Evolutionary conservation across 2,113 vertebrate genomes (phyloP).

Genomic region (Sander lucioperca): DNA sequence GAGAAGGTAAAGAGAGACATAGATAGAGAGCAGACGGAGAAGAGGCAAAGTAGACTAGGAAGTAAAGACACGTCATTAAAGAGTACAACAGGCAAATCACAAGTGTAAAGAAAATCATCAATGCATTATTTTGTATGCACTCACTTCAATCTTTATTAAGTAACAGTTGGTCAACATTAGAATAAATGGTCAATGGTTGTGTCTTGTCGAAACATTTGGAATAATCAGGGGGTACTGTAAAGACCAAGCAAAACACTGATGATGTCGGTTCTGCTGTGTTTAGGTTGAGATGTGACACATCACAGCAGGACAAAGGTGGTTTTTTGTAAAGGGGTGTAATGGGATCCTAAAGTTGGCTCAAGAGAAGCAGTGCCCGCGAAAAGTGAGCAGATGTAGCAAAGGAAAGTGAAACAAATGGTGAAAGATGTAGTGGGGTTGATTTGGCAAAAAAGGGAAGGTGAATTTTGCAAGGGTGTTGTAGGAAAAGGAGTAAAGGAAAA

Average conservation of each 20-base stretch:
- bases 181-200: constrained; percentile 53
- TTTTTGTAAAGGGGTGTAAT: constrained; percentile 15
- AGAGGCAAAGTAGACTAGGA: neutral
- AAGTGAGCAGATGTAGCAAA: constrained; percentile 22
- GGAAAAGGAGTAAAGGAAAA: constrained; percentile 27
- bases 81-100: neutral
- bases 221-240: constrained; percentile 1
- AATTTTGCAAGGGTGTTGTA: constrained; percentile 22
- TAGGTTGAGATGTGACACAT: constrained; percentile 3
- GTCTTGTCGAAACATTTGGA: constrained; percentile 45
- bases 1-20: neutral
- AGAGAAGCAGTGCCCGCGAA: constrained; percentile 11
- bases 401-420: constrained; percentile 12
- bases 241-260: constrained; percentile 1
- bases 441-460: constrained; percentile 22
- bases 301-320: neutral
- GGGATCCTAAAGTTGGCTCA: constrained; percentile 16
- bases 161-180: constrained; percentile 65
- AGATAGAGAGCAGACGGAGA: neutral
- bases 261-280: constrained; percentile 18
- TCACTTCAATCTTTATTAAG: constrained; percentile 85
- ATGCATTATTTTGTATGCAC: constrained; percentile 67
- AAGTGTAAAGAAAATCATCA: constrained; percentile 20
- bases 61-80: neutral
- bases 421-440: constrained; percentile 9